Conservation (phyloP, 2,113 vertebrate species). For the Casuarius casuarius region DNA sequence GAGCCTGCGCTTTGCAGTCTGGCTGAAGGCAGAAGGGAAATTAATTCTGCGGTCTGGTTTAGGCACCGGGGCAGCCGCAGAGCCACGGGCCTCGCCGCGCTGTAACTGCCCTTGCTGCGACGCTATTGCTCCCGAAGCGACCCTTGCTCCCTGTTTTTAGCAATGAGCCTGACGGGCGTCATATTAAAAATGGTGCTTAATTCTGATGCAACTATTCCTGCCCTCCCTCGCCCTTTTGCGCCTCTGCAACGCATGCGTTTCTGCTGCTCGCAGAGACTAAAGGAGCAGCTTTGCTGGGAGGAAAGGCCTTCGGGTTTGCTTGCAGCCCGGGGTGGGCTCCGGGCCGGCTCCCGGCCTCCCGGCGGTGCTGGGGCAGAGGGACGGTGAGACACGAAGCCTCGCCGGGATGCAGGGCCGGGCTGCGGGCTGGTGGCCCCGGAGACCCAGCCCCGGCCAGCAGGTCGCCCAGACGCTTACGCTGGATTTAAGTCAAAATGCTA, state of each 20-base stretch:
- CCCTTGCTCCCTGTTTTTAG: conserved; percentile 56
- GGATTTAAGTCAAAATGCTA: conserved; percentile 70
- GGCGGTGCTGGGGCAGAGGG: background rate
- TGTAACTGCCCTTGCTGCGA: conserved; percentile 61
- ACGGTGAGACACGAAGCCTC: conserved; percentile 2
- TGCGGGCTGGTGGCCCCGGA: background rate
- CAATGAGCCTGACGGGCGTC: conserved; percentile 74
- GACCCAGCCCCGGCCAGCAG: conserved; percentile 52
- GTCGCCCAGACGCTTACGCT: conserved; percentile 57
- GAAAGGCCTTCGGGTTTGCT: conserved; percentile 38
- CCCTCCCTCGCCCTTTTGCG: conserved; percentile 20
- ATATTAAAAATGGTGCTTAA: conserved; percentile 68
- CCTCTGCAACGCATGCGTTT: conserved; percentile 53
- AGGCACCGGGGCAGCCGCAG: background rate
- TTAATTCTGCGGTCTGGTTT: conserved; percentile 59
- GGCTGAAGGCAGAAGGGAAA: conserved; percentile 72
- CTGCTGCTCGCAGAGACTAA: conserved; percentile 51
- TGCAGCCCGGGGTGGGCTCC: conserved; percentile 27
- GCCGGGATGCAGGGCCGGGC: background rate
- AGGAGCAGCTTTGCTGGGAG: conserved; percentile 48
- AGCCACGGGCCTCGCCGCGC: conserved; percentile 38
- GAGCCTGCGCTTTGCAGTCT: conserved; percentile 73
- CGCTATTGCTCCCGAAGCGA: conserved; percentile 70
- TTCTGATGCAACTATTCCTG: conserved; percentile 62
- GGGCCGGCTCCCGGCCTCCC: background rate